These are phyloP conservation scores for Hydrocynus forskahlii DNA, from an alignment of 2,797 vertebrate genomes.

Conservation along the genomic window DNA sequence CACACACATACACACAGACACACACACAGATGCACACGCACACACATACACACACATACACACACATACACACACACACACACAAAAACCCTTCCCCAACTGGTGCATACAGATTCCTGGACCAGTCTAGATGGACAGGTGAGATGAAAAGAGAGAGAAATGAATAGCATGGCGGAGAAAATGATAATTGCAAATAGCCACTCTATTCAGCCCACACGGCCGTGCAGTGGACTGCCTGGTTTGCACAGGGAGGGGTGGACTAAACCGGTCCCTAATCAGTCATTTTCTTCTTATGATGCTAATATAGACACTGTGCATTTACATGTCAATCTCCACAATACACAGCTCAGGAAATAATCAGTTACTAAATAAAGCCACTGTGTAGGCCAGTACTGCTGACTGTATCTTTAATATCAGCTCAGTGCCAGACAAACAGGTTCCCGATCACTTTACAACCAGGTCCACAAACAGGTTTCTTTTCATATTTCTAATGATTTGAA, in stretches of 20 bases:
- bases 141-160: slow-evolving; percentile 29
- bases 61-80: too few species aligned
- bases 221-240: slow-evolving; percentile 32
- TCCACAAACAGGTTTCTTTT: too few species aligned
- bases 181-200: slow-evolving; percentile 60
- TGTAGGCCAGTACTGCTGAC: slow-evolving; percentile 13
- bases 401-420: slow-evolving; percentile 13
- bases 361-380: slow-evolving; percentile 24
- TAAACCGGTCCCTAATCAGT: slow-evolving; percentile 42
- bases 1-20: not conserved
- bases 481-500: not conserved
- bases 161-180: slow-evolving; percentile 37
- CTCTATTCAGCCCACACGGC: slow-evolving; percentile 51
- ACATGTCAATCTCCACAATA: slow-evolving; percentile 57
- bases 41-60: not conserved
- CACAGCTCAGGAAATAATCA: slow-evolving; percentile 46
- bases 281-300: slow-evolving; percentile 58
- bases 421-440: slow-evolving; percentile 7
- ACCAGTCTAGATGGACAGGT: slow-evolving; percentile 22
- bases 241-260: slow-evolving; percentile 25
- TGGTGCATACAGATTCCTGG: slow-evolving; percentile 18
- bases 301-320: slow-evolving; percentile 53
- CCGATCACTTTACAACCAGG: not conserved
- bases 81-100: not conserved
- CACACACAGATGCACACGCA: not conserved